Percentiles rank a stretch among this genome's conserved stretches.
Evolutionary conservation across 2,113 vertebrate genomes (phyloP).

Genomic region (Geococcyx californianus): DNA sequence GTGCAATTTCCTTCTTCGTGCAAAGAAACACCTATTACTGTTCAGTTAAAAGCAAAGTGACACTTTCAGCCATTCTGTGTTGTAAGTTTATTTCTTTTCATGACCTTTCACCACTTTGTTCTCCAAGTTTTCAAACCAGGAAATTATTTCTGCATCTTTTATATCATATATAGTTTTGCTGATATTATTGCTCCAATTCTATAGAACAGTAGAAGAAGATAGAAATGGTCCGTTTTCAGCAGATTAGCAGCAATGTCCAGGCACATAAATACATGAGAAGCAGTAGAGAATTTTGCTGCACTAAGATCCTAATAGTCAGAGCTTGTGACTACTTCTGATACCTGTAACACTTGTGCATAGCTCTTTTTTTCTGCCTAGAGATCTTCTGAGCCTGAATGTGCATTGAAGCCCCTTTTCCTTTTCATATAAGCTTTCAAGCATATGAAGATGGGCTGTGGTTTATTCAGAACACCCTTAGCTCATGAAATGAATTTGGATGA

Average conservation of each 20-base stretch:
- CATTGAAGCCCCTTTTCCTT: background rate
- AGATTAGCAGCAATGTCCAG: background rate
- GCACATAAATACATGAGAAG: background rate
- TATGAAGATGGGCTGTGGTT: background rate
- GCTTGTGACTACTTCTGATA: background rate
- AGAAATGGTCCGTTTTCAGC: background rate
- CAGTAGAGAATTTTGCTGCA: background rate
- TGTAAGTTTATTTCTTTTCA: background rate
- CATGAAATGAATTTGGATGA: background rate
- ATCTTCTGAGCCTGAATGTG: background rate
- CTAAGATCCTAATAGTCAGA: background rate
- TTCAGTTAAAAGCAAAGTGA: conserved; percentile 40
- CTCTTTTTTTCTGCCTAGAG: background rate
- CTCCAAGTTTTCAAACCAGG: background rate
- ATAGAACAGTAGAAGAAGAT: background rate
- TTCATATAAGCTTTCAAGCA: background rate
- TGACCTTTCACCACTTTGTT: background rate
- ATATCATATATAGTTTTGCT: background rate
- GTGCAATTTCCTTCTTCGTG: conserved; percentile 47
- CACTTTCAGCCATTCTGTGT: background rate
- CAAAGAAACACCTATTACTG: conserved; percentile 44
- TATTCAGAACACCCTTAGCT: background rate
- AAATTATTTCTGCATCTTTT: background rate
- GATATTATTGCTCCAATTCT: background rate
- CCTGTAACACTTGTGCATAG: background rate